These are phyloP conservation scores for Drosophila baimaii DNA, from an alignment of 1,140 invertebrate species.

Conservation along the genomic window DNA sequence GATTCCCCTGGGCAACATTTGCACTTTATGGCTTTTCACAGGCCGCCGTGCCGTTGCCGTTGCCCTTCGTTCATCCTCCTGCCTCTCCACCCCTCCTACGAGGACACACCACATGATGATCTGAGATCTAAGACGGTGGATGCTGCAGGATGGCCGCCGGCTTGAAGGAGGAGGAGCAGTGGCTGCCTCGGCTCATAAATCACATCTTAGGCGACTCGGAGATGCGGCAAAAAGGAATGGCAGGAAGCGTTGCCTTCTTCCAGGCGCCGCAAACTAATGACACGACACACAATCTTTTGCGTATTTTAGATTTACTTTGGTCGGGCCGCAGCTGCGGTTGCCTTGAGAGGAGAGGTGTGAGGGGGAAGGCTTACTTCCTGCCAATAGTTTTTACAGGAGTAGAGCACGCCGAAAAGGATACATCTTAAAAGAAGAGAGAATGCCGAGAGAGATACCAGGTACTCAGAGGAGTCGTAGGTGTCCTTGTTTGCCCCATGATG, in stretches of 20 bases:
- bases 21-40: slow-evolving; percentile 77
- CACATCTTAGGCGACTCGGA: slow-evolving; percentile 50
- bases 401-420: too few species aligned
- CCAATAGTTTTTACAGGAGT: neutral
- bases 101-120: slow-evolving; percentile 45
- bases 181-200: slow-evolving; percentile 62
- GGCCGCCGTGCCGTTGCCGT: slow-evolving; percentile 29
- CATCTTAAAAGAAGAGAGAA: too few species aligned
- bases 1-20: slow-evolving; percentile 78
- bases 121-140: neutral
- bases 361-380: neutral
- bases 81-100: neutral
- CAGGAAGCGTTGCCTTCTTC: slow-evolving; percentile 29
- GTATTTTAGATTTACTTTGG: slow-evolving; percentile 41
- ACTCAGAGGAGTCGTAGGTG: too few species aligned
- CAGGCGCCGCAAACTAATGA: slow-evolving; percentile 39
- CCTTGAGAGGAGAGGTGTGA: too few species aligned
- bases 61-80: neutral
- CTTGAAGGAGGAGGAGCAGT: slow-evolving; percentile 13
- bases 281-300: slow-evolving; percentile 42
- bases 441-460: too few species aligned
- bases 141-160: too few species aligned
- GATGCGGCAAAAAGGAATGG: slow-evolving; percentile 9
- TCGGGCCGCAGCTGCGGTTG: slow-evolving; percentile 26
- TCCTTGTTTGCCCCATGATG: too few species aligned